Evolutionary conservation across 2,113 vertebrate genomes (phyloP).

Genomic region (Buteo buteo): DNA sequence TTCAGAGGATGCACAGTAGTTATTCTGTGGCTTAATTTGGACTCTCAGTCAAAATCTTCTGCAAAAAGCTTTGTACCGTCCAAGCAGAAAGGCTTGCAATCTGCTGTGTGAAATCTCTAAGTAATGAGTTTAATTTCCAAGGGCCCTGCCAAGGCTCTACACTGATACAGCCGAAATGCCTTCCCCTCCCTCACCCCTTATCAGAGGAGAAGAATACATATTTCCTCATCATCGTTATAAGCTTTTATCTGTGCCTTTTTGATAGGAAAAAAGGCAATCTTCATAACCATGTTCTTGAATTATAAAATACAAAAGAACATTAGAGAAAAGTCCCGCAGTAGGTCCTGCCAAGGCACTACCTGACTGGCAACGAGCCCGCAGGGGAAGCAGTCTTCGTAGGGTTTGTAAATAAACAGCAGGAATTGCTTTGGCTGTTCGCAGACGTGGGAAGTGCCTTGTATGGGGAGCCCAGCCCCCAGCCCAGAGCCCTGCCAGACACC

Average conservation of each 20-base stretch:
- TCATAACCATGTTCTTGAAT: background rate
- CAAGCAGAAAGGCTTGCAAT: background rate
- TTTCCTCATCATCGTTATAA: conserved; percentile 8
- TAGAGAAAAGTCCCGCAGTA: background rate
- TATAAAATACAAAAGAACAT: background rate
- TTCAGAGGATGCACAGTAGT: background rate
- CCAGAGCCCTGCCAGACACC: background rate
- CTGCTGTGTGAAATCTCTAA: conserved; percentile 31
- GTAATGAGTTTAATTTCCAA: conserved; percentile 66
- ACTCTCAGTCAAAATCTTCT: conserved; percentile 40
- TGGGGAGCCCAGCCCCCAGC: background rate
- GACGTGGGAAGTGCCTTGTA: background rate
- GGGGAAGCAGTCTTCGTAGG: background rate
- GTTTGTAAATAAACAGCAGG: background rate
- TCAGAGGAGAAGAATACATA: background rate
- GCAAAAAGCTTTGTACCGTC: background rate
- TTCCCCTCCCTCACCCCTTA: background rate
- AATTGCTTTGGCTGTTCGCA: background rate
- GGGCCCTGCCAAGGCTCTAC: conserved; percentile 15
- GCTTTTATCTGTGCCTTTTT: background rate
- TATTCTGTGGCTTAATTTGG: conserved; percentile 52
- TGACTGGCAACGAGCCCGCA: background rate
- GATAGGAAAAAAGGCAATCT: background rate
- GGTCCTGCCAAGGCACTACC: background rate
- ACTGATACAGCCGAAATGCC: background rate